phyloP scores from a whole-genome alignment of 2,888 invertebrate species.

The Leptothorax acervorum region DNA sequence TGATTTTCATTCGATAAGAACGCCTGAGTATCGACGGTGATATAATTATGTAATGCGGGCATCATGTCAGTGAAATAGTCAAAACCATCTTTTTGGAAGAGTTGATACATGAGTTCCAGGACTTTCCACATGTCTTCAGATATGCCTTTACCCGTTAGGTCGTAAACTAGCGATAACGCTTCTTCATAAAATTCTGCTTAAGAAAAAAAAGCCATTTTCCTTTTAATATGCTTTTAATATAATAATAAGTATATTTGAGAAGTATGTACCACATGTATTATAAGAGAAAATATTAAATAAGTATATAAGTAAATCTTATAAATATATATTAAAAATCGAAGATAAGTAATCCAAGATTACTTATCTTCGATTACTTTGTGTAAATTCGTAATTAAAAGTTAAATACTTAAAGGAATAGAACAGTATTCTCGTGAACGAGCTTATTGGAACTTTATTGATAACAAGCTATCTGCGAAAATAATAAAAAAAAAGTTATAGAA shows the following conservation, averaged over 20 bases:
- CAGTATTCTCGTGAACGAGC: too few relatives aligned
- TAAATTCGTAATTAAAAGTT: too few relatives aligned
- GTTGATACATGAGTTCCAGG: constrained; percentile 94
- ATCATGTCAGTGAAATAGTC: constrained; percentile 99
- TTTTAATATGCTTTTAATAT: not conserved
- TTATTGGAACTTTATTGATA: too few relatives aligned
- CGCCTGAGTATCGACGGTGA: constrained; percentile 97
- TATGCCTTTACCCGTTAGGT: constrained; percentile 94
- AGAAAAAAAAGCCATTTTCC: constrained; percentile 5
- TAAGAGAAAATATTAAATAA: not conserved
- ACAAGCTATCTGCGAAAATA: too few relatives aligned
- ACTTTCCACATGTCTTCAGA: constrained; percentile 99
- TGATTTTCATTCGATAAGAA: constrained; percentile 97
- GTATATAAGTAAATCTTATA: not conserved
- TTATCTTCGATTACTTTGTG: too few relatives aligned
- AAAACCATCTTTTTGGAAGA: constrained; percentile 97
- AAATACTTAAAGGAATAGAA: not conserved
- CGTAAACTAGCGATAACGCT: constrained; percentile 96
- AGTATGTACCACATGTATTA: constrained; percentile 1
- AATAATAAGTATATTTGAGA: not conserved
- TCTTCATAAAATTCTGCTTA: constrained; percentile 98
- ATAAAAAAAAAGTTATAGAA: too few relatives aligned
- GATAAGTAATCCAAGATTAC: too few relatives aligned
- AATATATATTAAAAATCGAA: not conserved
- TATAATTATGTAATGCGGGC: constrained; percentile 99